Base-by-base conservation (phyloP, 1,140 invertebrate genomes). In the Acyrthosiphon pisum region DNA sequence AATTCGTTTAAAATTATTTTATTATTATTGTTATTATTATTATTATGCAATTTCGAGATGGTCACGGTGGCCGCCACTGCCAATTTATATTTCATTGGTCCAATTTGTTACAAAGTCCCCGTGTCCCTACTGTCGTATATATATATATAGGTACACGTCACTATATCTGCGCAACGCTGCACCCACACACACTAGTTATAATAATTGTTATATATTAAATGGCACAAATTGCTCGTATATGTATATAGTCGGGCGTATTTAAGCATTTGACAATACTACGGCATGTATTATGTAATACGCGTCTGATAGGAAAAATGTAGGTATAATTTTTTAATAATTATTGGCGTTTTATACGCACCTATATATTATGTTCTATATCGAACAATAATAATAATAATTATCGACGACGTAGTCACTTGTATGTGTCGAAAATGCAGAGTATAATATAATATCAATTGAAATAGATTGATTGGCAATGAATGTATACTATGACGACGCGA, bases 81-180 rank as follows among this genome's bases (percentile, higher is more conserved):
- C 91, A 92, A 92, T 92, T 92, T 92, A 92, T 84, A 83, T 92
- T 68, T 92, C 35, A 92, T 92, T 92, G 68, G 91, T 92, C 37
- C 91, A 92, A 92, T 92, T 91, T 91, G 68, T 76, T 35, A 46
- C 41, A 18, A 35, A 53, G 23, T 56, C 20, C 35, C 53, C 30
- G 88, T 50, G n/a, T 41, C 41, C 41, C 37, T 30, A 41, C 3
- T 44, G 8, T 30, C 37, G 41, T 41, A 6, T 6, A 6, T 22
- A 83, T 37, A n/a, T 41, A 41, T 41, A 41, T 41, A 41, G 41
- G 26, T 46, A 87, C 41, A n/a, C 46, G 20, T 18, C 18, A 11
- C 83, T 23, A 6, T 35, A 41, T 76, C 14, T 76, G 60, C 18
- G 6, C n/a, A 76, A 76, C n/a, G 14, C 11, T 84, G 37, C 83